A percentile compares a stretch with the other conserved stretches of the same genome.
Conservation (phyloP, 1,140 invertebrate genomes). For the Lanistes nyassanus region DNA sequence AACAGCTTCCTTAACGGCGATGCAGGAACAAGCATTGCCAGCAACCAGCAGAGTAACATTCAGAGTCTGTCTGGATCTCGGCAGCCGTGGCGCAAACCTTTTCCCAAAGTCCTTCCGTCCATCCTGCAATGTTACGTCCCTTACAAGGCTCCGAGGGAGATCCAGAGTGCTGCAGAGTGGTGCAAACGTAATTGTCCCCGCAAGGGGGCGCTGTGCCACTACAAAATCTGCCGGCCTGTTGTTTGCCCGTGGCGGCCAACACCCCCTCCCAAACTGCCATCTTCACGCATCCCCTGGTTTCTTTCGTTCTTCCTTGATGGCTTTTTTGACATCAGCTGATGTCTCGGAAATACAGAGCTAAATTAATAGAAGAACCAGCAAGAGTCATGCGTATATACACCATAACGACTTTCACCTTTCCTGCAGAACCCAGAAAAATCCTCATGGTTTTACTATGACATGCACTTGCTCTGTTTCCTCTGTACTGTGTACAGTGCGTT, state of each 20-base stretch:
- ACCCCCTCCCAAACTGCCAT: neutral
- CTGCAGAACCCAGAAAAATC: no score
- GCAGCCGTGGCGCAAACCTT: neutral
- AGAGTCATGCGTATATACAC: no score
- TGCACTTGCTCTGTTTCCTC: no score
- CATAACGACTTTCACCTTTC: no score
- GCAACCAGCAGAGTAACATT: neutral
- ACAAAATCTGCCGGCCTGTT: constrained; percentile 1
- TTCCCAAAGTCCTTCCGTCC: neutral
- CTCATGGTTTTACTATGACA: no score
- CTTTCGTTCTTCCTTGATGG: constrained; percentile 1
- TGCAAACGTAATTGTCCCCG: constrained; percentile 11
- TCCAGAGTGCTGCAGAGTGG: neutral
- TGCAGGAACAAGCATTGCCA: neutral
- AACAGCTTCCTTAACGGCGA: neutral
- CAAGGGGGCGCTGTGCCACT: neutral
- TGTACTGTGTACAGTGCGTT: no score
- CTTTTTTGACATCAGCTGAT: no score
- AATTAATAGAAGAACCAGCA: no score
- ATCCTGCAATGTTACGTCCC: constrained; percentile 10
- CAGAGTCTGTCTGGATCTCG: neutral
- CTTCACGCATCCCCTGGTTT: neutral
- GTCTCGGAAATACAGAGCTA: no score
- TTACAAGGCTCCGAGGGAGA: neutral
- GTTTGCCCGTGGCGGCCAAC: neutral